These are phyloP conservation scores for Aradophagus sp. DNA, from an alignment of 1,140 invertebrate species.

Conservation along the genomic window DNA sequence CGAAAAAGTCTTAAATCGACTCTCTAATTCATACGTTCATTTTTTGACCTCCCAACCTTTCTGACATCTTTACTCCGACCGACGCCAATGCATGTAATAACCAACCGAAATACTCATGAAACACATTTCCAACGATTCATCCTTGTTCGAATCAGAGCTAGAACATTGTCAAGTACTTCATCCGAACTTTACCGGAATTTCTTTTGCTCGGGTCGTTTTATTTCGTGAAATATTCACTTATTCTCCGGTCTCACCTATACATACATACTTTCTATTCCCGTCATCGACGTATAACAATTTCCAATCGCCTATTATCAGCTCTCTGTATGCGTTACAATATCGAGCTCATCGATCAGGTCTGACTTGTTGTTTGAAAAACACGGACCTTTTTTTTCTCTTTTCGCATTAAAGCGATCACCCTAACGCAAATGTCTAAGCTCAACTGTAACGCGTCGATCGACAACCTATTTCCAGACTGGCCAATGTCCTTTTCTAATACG, in stretches of 20 bases:
- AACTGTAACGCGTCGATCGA: conserved; percentile 36
- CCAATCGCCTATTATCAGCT: conserved; percentile 47
- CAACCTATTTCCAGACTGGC: conserved; percentile 44
- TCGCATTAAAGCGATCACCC: conserved; percentile 46
- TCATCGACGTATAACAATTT: conserved; percentile 31
- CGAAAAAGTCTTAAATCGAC: too few species aligned
- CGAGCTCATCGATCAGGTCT: conserved; percentile 52
- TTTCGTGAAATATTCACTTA: conserved; percentile 21
- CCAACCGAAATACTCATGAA: too few species aligned
- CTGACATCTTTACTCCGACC: too few species aligned
- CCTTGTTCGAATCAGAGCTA: too few species aligned
- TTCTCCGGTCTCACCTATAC: too few species aligned
- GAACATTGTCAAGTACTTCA: too few species aligned
- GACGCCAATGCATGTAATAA: too few species aligned
- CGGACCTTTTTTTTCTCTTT: conserved; percentile 38
- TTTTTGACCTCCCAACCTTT: too few species aligned
- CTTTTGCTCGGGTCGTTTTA: too few species aligned
- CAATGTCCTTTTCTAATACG: conserved; percentile 42
- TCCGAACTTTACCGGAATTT: too few species aligned
- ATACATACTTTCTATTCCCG: conserved; percentile 23
- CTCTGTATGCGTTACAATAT: conserved; percentile 33
- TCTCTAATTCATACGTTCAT: too few species aligned
- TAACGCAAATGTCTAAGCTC: conserved; percentile 29
- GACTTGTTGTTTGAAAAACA: conserved; percentile 54
- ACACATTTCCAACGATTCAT: too few species aligned